These are phyloP conservation scores for Drosophila bipectinata DNA, from an alignment of 1,140 invertebrate species.

Conservation along the genomic window DNA sequence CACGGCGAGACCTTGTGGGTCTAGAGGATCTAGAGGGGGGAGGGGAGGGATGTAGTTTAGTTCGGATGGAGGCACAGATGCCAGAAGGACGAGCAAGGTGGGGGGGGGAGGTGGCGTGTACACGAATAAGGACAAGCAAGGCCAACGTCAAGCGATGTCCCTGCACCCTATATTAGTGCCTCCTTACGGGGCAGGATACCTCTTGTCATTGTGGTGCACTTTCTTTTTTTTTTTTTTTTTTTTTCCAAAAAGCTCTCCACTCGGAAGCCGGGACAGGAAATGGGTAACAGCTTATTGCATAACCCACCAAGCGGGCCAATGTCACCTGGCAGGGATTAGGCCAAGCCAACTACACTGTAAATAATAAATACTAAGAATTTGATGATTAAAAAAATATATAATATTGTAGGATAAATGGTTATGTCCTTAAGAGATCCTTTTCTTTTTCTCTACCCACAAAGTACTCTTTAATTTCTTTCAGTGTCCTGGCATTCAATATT, in stretches of 20 bases:
- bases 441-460: no score
- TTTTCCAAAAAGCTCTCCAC: slow-evolving; percentile 39
- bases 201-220: slow-evolving; percentile 61
- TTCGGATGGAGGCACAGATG: no score
- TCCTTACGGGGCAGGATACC: slow-evolving; percentile 17
- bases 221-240: slow-evolving; percentile 28
- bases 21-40: neutral
- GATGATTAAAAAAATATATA: no score
- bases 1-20: slow-evolving; percentile 51
- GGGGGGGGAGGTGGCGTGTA: neutral
- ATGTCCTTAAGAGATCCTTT: no score
- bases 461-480: neutral
- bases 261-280: slow-evolving; percentile 51
- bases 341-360: neutral
- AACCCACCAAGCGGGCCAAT: slow-evolving; percentile 50
- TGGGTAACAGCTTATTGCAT: slow-evolving; percentile 68
- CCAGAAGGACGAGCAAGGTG: neutral
- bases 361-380: no score
- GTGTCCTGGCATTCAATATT: slow-evolving; percentile 25
- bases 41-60: no score
- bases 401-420: no score
- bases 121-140: slow-evolving; percentile 68
- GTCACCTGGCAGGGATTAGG: slow-evolving; percentile 11
- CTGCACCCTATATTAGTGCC: neutral
- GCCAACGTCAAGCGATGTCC: slow-evolving; percentile 31